Percentiles rank a stretch among this genome's conserved stretches.
phyloP scores from a whole-genome alignment of 2,113 vertebrate genomes.

The Apodemus sylvaticus region DNA sequence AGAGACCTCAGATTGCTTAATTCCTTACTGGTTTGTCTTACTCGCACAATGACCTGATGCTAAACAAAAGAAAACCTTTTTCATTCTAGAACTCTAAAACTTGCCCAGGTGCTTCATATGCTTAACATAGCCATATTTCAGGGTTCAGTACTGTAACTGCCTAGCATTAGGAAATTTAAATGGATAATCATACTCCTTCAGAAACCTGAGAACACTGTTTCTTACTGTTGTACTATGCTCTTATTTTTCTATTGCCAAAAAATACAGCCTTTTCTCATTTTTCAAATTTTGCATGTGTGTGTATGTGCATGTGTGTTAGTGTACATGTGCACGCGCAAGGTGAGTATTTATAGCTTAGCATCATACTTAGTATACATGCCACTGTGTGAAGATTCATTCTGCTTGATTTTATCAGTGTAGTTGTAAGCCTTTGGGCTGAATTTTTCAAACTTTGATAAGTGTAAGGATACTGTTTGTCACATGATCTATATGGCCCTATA shows the following conservation, averaged over 20 bases:
- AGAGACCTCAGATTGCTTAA: background rate
- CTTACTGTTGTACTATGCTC: background rate
- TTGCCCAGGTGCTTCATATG: background rate
- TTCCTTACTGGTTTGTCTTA: background rate
- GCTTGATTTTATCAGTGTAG: background rate
- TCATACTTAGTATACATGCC: background rate
- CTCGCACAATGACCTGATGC: background rate
- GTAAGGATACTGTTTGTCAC: background rate
- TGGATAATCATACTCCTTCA: background rate
- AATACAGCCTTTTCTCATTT: background rate
- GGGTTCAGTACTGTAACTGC: background rate
- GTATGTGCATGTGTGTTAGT: background rate
- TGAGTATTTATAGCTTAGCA: constrained; percentile 16
- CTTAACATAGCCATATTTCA: background rate
- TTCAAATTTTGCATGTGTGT: background rate
- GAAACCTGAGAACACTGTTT: background rate
- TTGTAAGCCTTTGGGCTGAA: background rate
- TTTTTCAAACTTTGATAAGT: background rate
- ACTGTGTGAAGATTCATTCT: constrained; percentile 6
- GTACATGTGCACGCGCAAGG: background rate
- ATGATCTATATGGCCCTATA: background rate
- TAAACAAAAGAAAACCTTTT: background rate
- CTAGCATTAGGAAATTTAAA: background rate
- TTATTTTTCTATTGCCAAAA: background rate
- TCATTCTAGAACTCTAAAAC: background rate